Percentiles rank a stretch among this genome's conserved stretches.
Conservation (phyloP, 1,140 invertebrate species). For the Caenorhabditis brenneri region DNA sequence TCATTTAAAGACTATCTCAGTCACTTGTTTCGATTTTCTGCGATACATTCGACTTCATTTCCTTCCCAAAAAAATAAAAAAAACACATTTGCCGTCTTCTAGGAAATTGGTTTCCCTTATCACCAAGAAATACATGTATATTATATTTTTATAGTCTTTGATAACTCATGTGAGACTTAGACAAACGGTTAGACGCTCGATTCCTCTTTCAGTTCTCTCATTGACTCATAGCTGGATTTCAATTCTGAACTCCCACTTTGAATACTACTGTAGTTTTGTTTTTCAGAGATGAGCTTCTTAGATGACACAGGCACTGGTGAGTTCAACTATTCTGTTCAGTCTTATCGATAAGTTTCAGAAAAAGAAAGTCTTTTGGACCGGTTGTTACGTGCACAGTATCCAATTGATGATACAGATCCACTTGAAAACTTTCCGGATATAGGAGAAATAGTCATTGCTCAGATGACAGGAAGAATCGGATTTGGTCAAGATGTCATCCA, state of each 20-base stretch:
- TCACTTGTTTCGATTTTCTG: slow-evolving; percentile 13
- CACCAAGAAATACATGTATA: not conserved
- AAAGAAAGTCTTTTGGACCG: not conserved
- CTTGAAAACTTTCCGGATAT: not conserved
- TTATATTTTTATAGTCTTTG: not conserved
- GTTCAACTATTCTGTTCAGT: not conserved
- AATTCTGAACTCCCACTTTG: no score
- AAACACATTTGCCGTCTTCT: not conserved
- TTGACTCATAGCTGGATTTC: no score
- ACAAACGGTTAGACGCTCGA: not conserved
- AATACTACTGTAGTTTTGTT: no score
- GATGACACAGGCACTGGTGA: no score
- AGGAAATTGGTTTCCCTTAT: not conserved
- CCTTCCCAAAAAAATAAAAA: not conserved
- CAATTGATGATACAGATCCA: not conserved
- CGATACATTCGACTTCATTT: slow-evolving; percentile 17
- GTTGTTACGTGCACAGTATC: not conserved
- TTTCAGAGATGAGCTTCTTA: no score
- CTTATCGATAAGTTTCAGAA: not conserved
- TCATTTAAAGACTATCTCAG: not conserved
- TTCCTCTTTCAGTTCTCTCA: no score
- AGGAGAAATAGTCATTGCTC: not conserved
- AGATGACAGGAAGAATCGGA: not conserved
- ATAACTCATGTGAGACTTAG: not conserved
- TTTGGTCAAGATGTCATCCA: not conserved